Evolutionary conservation across 1,140 invertebrate species (phyloP).

Genomic region (Riptortus pedestris): DNA sequence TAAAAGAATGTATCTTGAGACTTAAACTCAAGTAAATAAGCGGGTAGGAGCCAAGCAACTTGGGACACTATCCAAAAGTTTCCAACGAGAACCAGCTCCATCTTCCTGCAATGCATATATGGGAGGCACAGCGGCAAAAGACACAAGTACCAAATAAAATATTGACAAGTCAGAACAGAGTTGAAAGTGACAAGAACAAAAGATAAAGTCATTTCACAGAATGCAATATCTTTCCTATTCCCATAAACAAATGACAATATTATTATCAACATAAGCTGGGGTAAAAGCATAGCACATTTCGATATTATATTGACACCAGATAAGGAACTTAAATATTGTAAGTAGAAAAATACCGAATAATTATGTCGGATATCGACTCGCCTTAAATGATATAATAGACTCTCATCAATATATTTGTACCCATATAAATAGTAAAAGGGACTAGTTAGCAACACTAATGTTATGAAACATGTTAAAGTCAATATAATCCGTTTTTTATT

Average conservation of each 20-base stretch:
- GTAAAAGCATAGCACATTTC: constrained; percentile 58
- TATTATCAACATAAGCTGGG: constrained; percentile 60
- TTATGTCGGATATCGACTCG: constrained; percentile 90
- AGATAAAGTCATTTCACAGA: constrained; percentile 75
- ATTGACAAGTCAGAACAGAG: constrained; percentile 94
- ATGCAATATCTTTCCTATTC: constrained; percentile 56
- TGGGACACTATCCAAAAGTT: constrained; percentile 69
- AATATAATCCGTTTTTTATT: constrained; percentile 56
- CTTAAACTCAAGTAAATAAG: constrained; percentile 85
- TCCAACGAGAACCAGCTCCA: constrained; percentile 40
- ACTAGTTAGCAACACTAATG: constrained; percentile 51
- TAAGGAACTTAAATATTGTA: constrained; percentile 66
- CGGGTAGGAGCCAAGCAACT: constrained; percentile 75
- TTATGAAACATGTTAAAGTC: constrained; percentile 50
- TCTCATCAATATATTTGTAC: constrained; percentile 80
- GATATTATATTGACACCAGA: constrained; percentile 39
- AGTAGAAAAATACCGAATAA: constrained; percentile 93
- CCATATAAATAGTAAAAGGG: constrained; percentile 71
- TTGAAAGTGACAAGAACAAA: constrained; percentile 89
- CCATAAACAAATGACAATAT: constrained; percentile 60
- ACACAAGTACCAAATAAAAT: constrained; percentile 93
- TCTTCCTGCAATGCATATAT: constrained; percentile 44
- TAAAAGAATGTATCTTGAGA: constrained; percentile 68
- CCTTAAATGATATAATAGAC: constrained; percentile 84
- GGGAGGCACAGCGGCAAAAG: constrained; percentile 68